Evolutionary conservation across 2,888 invertebrate genomes (phyloP), one percentile per base, ranked within the genome.

Genomic region (Tyria jacobaeae): DNA sequence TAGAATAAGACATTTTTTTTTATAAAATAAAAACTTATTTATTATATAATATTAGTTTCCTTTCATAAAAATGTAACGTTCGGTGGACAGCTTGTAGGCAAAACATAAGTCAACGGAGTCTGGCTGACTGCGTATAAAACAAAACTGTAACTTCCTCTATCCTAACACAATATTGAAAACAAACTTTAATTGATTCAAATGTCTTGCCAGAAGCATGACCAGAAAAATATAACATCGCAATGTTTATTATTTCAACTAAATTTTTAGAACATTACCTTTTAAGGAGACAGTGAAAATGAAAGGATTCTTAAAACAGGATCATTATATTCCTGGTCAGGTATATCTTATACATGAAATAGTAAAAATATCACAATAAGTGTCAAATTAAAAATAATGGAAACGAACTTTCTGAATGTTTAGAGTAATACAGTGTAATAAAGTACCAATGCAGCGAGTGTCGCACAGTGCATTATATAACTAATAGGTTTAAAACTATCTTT

Each of bases 1-100:
- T 87, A 87, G 83, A 89, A 84, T 90, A 90, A 91, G 87, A 88
- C 68, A 81, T 75, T 70, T 78, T 80, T 87, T 39, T 86, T 89
- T 87, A 83, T 83, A 82, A 83, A 89, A 89, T 87, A 89, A 92
- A 89, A 86, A 80, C 83, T 86, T 92, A 93, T 93, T 93, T 93
- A 93, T 93, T 93, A 86, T 76, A 81, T 78, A 74, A 71, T 72
- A 76, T 69, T 70, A 65, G 66, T 69, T 69, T 68, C 52, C 57
- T 68, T 73, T 63, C 57, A 59, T 65, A 12, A 62, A 55, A 48
- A 65, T 69, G 61, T 66, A 74, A 68, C 68, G 73, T 68, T 73
- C 71, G 64, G 74, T 68, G 72, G 70, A 73, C 75, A 69, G 64
- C 71, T 70, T 70, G 41, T 67, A 10, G 41, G 17, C n/a, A 37